Percentiles rank a stretch among this genome's conserved stretches.
Conservation (phyloP, 2,797 vertebrate genomes). For the Sebastes aleutianus region DNA sequence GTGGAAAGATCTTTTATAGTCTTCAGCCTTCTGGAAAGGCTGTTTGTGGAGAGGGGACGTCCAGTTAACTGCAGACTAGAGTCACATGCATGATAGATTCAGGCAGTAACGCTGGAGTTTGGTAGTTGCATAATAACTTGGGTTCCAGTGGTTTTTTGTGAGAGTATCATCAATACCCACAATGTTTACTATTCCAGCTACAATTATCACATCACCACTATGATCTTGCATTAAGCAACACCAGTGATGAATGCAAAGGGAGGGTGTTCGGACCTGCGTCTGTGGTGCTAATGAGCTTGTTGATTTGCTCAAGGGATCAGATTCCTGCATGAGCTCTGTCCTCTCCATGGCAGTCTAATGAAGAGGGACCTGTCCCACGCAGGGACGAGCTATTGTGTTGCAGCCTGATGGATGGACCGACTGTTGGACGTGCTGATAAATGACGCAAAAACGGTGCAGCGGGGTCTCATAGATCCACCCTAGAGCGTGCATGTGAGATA, state of each 20-base stretch:
- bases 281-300: conserved; percentile 7
- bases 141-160: neutral
- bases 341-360: conserved; percentile 62
- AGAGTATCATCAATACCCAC: neutral
- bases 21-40: neutral
- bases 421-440: conserved; percentile 14
- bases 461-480: neutral
- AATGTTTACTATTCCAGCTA: neutral
- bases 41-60: neutral
- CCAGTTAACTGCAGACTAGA: neutral
- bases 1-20: neutral
- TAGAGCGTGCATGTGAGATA: neutral
- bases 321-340: conserved; percentile 56
- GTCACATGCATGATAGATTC: neutral
- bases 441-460: neutral
- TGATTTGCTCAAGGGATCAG: conserved; percentile 36
- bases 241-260: neutral
- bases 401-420: conserved; percentile 62
- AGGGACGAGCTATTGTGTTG: conserved; percentile 50
- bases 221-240: neutral
- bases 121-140: neutral
- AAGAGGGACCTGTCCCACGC: conserved; percentile 47
- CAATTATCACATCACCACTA: neutral
- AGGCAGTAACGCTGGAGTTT: neutral
- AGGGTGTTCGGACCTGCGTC: conserved; percentile 17